Evolutionary conservation across 2,113 vertebrate genomes (phyloP), one percentile per base, ranked within the genome.

Genomic region (Varanus salvator): DNA sequence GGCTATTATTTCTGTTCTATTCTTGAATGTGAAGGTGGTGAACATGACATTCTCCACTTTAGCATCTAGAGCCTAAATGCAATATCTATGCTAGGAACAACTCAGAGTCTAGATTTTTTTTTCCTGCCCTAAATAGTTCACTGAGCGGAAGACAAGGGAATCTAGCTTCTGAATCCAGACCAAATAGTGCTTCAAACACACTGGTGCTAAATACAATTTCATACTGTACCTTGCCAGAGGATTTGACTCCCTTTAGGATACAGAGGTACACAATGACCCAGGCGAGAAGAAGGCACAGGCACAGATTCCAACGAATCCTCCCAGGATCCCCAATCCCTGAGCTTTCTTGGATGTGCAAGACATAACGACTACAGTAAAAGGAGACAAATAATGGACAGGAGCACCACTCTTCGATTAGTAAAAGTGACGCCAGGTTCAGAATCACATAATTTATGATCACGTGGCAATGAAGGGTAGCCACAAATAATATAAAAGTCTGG

Each of bases 261-360:
- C 97, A 98, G 91, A 98, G 96, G 80, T 97, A 98, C 66, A 98
- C 97, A 0, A 98, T 97, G 89, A 96, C 92, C 97, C 97, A 98
- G 84, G 97, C 96, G 0, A 98, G 96, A 48, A 98, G 96, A 81
- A 98, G 96, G 91, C 97, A 98, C 25, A 98, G 96, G 90, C 97
- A 98, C 75, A 98, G 93, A 89, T 98, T 98, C 97, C 97, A 98
- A 75, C 97, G 97, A 91, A 98, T 97, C 17, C 84, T 93, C 72
- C 97, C 97, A 0, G 97, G 97, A 84, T 96, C 94, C 54, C 97
- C 97, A 0, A 98, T 98, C 90, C 97, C 97, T 38, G 93, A 96
- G 93, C 97, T 98, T n/a, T 97, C 97, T 95, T 98, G 97, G 93
- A 98, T 98, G 91, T 98, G 97, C 17, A 98, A 97, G 68, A 98